These are phyloP conservation scores for Zaprionus gabonicus DNA, from an alignment of 1,140 invertebrate species.

Conservation along the genomic window DNA sequence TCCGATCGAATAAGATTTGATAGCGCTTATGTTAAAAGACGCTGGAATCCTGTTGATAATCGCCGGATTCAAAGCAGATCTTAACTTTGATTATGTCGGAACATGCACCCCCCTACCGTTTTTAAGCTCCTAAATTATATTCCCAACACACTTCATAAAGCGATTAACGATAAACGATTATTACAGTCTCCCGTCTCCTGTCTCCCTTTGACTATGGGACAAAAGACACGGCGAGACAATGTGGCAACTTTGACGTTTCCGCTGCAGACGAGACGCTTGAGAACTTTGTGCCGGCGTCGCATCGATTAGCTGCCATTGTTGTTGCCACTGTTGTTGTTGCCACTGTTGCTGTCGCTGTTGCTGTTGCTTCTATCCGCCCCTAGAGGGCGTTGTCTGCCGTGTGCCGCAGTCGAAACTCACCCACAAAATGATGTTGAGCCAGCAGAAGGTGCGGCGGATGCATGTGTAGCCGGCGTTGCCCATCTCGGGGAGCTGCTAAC, in stretches of 20 bases:
- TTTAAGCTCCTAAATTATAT: background rate
- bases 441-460: conserved; percentile 90
- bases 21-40: background rate
- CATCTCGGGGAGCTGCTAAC: conserved; percentile 84
- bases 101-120: background rate
- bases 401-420: conserved; percentile 85
- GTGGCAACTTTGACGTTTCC: conserved; percentile 57
- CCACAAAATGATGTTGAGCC: conserved; percentile 91
- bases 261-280: conserved; percentile 65
- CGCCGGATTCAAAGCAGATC: background rate
- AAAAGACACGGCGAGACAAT: conserved; percentile 47
- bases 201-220: background rate
- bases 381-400: conserved; percentile 19
- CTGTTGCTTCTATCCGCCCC: conserved; percentile 18
- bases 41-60: background rate
- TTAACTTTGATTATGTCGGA: background rate
- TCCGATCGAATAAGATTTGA: background rate
- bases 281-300: conserved; percentile 62
- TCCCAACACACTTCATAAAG: background rate
- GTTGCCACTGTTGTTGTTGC: conserved; percentile 12
- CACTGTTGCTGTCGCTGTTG: conserved; percentile 11
- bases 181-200: background rate
- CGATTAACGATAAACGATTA: conserved; percentile 10
- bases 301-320: conserved; percentile 42
- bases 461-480: conserved; percentile 91